Conservation (phyloP, 2,888 invertebrate genomes). For the Brachylomia viminalis region DNA sequence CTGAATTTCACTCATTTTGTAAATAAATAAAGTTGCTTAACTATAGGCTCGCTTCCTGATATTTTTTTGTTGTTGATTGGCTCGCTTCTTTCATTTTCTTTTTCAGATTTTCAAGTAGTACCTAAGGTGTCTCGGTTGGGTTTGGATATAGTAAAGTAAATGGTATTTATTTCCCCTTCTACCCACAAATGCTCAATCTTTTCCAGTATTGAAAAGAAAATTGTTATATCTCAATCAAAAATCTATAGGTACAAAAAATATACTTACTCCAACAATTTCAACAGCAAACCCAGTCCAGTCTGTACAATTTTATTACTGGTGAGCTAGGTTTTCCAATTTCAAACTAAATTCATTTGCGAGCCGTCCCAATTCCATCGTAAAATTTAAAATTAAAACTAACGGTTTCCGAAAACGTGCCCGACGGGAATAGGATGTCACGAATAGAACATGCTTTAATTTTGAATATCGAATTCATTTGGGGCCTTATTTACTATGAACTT, state of each 20-base stretch:
- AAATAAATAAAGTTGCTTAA: background rate
- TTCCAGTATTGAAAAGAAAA: background rate
- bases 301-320: slow-evolving; percentile 21
- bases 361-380: slow-evolving; percentile 45
- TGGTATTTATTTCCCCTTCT: background rate
- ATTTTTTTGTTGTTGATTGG: background rate
- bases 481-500: background rate
- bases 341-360: slow-evolving; percentile 50
- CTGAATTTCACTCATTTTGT: background rate
- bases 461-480: slow-evolving; percentile 43
- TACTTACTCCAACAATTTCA: background rate
- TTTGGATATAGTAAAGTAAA: background rate
- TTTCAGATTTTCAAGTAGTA: background rate
- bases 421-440: slow-evolving; percentile 29
- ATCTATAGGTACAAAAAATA: background rate
- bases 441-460: slow-evolving; percentile 50
- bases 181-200: background rate
- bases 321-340: slow-evolving; percentile 49
- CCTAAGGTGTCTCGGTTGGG: background rate
- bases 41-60: background rate
- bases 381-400: slow-evolving; percentile 59
- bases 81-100: background rate
- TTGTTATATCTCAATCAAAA: background rate
- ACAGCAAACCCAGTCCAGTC: slow-evolving; percentile 10
- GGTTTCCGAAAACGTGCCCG: slow-evolving; percentile 40